Percentiles rank a stretch among this genome's conserved stretches.
phyloP scores from a whole-genome alignment of 2,113 vertebrate species.

The Cygnus atratus region DNA sequence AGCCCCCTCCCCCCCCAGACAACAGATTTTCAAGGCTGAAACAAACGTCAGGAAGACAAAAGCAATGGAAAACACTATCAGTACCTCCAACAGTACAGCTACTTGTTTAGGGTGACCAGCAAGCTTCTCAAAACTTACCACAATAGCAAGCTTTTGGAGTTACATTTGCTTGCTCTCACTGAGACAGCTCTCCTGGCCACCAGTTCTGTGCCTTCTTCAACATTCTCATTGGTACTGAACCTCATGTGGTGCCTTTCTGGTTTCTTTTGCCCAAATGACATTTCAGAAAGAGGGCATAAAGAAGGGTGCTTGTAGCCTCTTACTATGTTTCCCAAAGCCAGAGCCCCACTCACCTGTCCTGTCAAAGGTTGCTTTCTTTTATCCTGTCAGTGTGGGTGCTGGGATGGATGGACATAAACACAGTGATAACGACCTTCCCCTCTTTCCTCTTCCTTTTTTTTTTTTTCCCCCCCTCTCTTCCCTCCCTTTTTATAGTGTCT shows the following conservation, averaged over 20 bases:
- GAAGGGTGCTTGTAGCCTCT: neutral
- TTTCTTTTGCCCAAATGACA: neutral
- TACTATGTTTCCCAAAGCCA: neutral
- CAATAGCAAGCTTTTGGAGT: neutral
- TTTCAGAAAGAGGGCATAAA: neutral
- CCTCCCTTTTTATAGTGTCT: neutral
- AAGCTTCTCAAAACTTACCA: neutral
- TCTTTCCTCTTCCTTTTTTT: fast-evolving
- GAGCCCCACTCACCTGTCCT: neutral
- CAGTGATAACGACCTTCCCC: fast-evolving
- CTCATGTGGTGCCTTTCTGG: neutral
- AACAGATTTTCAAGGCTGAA: neutral
- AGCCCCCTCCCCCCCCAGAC: neutral
- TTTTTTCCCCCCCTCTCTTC: no score
- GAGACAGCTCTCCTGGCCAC: neutral
- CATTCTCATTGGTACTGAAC: neutral
- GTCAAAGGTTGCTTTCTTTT: neutral
- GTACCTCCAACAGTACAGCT: neutral
- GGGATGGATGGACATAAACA: neutral
- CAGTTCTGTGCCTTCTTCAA: neutral
- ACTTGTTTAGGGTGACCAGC: neutral
- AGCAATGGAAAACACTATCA: neutral
- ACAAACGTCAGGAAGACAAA: neutral
- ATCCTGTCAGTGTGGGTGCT: neutral
- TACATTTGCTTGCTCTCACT: neutral